These are phyloP conservation scores for Synaphobranchus kaupii DNA, from an alignment of 2,797 vertebrate genomes.

Conservation along the genomic window DNA sequence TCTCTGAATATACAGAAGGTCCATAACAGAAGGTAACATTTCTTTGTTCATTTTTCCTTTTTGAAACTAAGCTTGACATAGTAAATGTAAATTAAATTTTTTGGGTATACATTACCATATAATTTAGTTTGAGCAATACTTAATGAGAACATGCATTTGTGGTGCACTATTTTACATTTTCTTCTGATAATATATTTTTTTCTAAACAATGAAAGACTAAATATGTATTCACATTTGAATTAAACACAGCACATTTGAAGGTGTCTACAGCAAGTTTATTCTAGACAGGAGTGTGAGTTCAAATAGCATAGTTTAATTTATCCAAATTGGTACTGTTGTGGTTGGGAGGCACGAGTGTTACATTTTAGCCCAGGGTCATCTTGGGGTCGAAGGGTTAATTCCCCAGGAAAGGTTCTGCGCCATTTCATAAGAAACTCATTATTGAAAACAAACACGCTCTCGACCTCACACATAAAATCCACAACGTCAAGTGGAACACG, in stretches of 20 bases:
- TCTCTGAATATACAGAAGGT: not conserved
- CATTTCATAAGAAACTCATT: slow-evolving; percentile 46
- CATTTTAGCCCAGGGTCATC: not conserved
- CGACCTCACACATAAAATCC: slow-evolving; percentile 15
- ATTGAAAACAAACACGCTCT: slow-evolving; percentile 16
- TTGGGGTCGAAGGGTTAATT: slow-evolving; percentile 44
- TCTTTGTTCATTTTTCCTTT: not conserved
- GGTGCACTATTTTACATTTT: not conserved
- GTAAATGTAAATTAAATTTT: not conserved
- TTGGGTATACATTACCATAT: not conserved
- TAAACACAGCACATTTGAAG: not conserved
- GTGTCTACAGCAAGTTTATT: not conserved
- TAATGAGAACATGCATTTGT: not conserved
- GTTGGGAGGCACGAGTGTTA: too few relatives aligned
- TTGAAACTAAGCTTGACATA: not conserved
- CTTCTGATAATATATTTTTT: not conserved
- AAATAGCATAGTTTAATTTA: not conserved
- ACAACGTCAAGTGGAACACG: slow-evolving; percentile 28
- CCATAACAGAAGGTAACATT: not conserved
- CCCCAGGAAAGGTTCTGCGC: slow-evolving; percentile 25
- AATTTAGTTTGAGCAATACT: not conserved
- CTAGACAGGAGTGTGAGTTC: not conserved
- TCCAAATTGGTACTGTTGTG: not conserved
- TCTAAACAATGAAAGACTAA: not conserved
- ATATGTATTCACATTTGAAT: not conserved